Conservation (phyloP, 1,140 invertebrate genomes). For the Holcopasites calliopsidis region DNA sequence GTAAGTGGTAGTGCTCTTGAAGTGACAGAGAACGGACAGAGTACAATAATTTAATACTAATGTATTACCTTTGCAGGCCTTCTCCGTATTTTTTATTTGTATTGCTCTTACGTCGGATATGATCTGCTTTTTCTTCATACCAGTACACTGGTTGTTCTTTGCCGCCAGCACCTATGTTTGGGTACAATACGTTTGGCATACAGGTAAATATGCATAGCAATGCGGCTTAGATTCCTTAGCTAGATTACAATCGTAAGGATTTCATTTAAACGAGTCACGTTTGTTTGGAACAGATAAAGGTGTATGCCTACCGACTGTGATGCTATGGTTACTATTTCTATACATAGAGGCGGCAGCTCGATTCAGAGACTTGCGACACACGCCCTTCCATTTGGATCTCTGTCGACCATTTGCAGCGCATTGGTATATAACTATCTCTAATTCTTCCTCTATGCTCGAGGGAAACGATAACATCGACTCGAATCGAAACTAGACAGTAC, state of each 20-base stretch:
- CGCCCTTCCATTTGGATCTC: constrained; percentile 94
- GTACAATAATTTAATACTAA: constrained; percentile 11
- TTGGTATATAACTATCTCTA: constrained; percentile 85
- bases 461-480: neutral
- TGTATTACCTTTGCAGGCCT: constrained; percentile 87
- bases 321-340: constrained; percentile 96
- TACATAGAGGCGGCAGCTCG: constrained; percentile 96
- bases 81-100: constrained; percentile 98
- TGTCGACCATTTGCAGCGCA: constrained; percentile 99
- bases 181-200: constrained; percentile 99
- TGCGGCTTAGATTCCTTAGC: neutral
- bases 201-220: constrained; percentile 84
- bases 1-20: constrained; percentile 85
- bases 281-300: constrained; percentile 87
- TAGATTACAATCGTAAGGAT: constrained; percentile 7
- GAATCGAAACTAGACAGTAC: too few species aligned
- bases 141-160: constrained; percentile 98
- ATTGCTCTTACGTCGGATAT: constrained; percentile 99
- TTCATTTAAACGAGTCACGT: too few species aligned
- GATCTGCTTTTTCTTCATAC: constrained; percentile 99
- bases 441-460: constrained; percentile 3
- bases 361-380: constrained; percentile 91
- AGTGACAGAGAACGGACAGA: too few species aligned
- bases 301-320: constrained; percentile 95
- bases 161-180: constrained; percentile 99